These are phyloP conservation scores for Catostomus latipinnis DNA, from an alignment of 2,797 vertebrate genomes.

Conservation along the genomic window DNA sequence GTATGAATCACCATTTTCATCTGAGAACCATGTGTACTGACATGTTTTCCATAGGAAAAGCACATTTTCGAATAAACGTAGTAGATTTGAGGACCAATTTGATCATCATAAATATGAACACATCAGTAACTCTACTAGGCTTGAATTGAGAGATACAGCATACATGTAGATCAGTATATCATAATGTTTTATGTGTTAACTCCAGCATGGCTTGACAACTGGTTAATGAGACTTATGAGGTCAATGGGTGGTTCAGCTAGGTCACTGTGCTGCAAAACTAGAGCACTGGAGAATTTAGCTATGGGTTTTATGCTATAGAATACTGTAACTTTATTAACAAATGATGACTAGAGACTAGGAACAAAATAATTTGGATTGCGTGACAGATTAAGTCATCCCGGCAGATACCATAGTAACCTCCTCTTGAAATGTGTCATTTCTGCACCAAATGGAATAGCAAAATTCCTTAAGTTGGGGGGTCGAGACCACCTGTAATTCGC, in stretches of 20 bases:
- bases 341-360: neutral
- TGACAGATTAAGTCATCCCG: neutral
- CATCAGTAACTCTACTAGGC: neutral
- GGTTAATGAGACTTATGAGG: conserved; percentile 2
- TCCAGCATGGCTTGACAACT: neutral
- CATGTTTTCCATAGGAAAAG: neutral
- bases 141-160: conserved; percentile 5
- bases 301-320: too few relatives aligned
- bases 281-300: too few relatives aligned
- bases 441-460: too few relatives aligned
- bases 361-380: neutral
- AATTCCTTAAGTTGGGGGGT: too few relatives aligned
- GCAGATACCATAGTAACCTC: too few relatives aligned
- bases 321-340: too few relatives aligned
- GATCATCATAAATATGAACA: conserved; percentile 3
- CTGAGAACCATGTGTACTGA: too few relatives aligned
- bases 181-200: neutral
- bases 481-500: too few relatives aligned
- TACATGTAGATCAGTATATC: neutral
- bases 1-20: conserved; percentile 23
- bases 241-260: too few relatives aligned
- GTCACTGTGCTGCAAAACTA: too few relatives aligned
- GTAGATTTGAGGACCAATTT: neutral
- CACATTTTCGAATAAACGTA: neutral
- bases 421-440: too few relatives aligned